Conservation (phyloP, 2,888 invertebrate genomes). For the Amiota communis region DNA sequence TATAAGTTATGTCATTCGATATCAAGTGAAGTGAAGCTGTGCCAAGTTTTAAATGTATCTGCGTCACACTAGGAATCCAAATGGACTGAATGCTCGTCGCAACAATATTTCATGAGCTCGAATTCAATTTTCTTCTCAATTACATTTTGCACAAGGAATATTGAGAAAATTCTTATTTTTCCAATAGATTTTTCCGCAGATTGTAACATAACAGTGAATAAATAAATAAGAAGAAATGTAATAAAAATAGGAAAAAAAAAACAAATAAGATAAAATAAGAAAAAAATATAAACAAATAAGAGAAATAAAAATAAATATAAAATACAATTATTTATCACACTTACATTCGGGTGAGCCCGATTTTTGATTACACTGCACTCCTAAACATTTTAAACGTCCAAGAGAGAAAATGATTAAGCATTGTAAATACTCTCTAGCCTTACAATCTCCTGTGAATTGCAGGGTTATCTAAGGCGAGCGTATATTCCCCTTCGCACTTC, state of each 20-base stretch:
- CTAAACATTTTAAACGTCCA: no score
- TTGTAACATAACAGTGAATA: neutral
- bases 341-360: no score
- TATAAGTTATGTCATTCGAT: neutral
- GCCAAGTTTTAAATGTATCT: neutral
- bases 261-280: neutral
- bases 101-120: neutral
- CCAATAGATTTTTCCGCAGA: neutral
- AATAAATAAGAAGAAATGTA: neutral
- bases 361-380: no score
- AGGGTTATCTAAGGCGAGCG: no score
- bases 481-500: no score
- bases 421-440: no score
- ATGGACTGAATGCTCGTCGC: neutral
- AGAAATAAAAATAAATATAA: no score
- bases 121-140: conserved; percentile 21
- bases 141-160: neutral
- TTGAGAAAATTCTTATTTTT: neutral
- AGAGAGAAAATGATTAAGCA: no score
- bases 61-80: neutral
- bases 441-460: no score
- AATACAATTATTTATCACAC: no score
- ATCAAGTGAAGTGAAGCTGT: neutral
- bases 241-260: neutral
- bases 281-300: neutral